phyloP scores from a whole-genome alignment of 2,797 vertebrate genomes.

The Myiotriccus ornatus region DNA sequence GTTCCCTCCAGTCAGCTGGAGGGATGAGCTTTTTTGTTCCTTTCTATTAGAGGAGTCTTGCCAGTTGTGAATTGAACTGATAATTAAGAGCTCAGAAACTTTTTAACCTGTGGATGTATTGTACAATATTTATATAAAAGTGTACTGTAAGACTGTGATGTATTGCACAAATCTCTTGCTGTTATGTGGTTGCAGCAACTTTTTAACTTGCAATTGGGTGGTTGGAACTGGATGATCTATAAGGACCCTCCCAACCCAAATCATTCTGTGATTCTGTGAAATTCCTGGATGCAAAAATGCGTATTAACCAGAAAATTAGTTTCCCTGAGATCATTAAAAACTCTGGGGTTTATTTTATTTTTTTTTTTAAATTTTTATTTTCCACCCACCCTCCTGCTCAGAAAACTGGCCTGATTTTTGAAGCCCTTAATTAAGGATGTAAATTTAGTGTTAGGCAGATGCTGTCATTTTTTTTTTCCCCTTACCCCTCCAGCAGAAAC shows the following conservation, averaged over 20 bases:
- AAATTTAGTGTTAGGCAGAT: not conserved
- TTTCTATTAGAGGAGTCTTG: not conserved
- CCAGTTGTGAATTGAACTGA: not conserved
- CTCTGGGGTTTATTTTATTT: too few species aligned
- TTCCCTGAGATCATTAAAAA: not conserved
- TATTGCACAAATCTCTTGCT: not conserved
- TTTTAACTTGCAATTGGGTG: not conserved
- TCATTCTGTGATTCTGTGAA: not conserved
- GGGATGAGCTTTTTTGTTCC: not conserved
- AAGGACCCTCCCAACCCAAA: not conserved
- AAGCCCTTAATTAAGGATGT: constrained; percentile 6
- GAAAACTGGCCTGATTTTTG: not conserved
- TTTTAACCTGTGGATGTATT: not conserved
- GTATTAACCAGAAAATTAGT: not conserved
- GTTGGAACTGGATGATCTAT: not conserved
- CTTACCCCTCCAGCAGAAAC: constrained; percentile 1
- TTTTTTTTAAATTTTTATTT: not conserved
- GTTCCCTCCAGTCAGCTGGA: not conserved
- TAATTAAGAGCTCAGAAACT: not conserved
- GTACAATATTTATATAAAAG: not conserved
- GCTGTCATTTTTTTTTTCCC: not conserved
- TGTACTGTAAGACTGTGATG: not conserved
- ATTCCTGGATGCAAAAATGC: not conserved
- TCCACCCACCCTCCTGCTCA: not conserved
- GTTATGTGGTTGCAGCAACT: not conserved